Percentiles rank a stretch among this genome's conserved stretches.
Evolutionary conservation across 2,888 invertebrate species (phyloP).

Genomic region (Artemia sp.): DNA sequence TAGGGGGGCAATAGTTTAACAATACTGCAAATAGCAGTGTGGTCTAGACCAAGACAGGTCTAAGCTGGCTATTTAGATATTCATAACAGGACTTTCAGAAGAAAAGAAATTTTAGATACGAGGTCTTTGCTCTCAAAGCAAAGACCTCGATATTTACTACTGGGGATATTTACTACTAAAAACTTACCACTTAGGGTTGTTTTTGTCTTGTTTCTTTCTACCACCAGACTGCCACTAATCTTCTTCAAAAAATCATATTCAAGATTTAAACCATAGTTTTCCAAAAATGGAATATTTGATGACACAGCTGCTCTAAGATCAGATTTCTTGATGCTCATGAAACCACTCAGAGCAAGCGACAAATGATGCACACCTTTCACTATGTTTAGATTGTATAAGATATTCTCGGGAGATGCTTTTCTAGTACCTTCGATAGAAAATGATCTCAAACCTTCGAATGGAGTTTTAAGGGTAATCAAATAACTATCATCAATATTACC

Average conservation of each 20-base stretch:
- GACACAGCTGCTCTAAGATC: constrained; percentile 19
- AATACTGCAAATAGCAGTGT: too few species aligned
- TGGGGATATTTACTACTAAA: too few species aligned
- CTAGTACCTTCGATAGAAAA: constrained; percentile 10
- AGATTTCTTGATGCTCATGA: constrained; percentile 14
- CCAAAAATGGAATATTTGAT: constrained; percentile 20
- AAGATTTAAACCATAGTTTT: constrained; percentile 19
- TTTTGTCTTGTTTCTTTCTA: constrained; percentile 22
- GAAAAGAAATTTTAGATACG: too few species aligned
- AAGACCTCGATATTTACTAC: too few species aligned
- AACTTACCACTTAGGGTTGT: constrained; percentile 17
- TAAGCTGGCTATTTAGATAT: too few species aligned
- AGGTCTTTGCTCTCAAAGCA: too few species aligned
- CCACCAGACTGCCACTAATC: constrained; percentile 19
- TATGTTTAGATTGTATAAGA: constrained; percentile 18
- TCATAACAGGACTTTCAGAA: too few species aligned
- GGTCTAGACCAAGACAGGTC: too few species aligned
- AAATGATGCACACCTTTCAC: constrained; percentile 19
- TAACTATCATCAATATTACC: background rate
- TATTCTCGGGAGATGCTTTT: background rate
- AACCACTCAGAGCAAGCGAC: constrained; percentile 20
- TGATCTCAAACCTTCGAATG: constrained; percentile 20
- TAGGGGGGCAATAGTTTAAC: too few species aligned
- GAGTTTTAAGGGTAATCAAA: constrained; percentile 18
- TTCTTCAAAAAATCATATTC: constrained; percentile 20